These are phyloP conservation scores for Euclidia mi DNA, from an alignment of 2,888 invertebrate genomes.

Conservation along the genomic window DNA sequence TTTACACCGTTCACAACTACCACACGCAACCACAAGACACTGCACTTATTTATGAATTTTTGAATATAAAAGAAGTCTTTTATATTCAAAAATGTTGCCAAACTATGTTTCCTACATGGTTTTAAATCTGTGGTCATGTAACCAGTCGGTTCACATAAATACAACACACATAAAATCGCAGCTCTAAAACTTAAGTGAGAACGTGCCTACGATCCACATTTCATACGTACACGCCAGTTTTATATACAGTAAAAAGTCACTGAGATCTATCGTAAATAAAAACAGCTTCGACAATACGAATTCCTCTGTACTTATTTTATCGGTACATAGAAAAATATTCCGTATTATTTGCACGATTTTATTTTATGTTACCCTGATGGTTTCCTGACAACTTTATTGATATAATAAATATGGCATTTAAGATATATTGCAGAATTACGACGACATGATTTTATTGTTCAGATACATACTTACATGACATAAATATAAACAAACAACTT, in stretches of 20 bases:
- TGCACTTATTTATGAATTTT: too few relatives aligned
- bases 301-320: slow-evolving; percentile 32
- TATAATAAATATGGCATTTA: slow-evolving; percentile 34
- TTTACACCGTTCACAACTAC: too few relatives aligned
- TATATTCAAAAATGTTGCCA: too few relatives aligned
- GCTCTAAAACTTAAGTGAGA: slow-evolving; percentile 40
- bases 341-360: slow-evolving; percentile 48
- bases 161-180: slow-evolving; percentile 28
- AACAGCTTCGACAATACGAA: slow-evolving; percentile 25
- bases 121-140: too few relatives aligned
- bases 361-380: slow-evolving; percentile 47
- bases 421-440: slow-evolving; percentile 19
- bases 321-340: slow-evolving; percentile 24
- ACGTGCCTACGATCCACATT: slow-evolving; percentile 41
- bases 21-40: too few relatives aligned
- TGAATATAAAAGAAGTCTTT: too few relatives aligned
- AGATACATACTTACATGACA: not conserved
- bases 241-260: slow-evolving; percentile 33
- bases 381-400: slow-evolving; percentile 49
- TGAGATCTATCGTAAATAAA: slow-evolving; percentile 43
- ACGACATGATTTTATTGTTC: not conserved
- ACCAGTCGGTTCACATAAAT: slow-evolving; percentile 17
- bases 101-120: too few relatives aligned
- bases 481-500: too few relatives aligned
- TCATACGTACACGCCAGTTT: slow-evolving; percentile 23